These are phyloP conservation scores for Centropus bengalensis DNA, from an alignment of 2,113 vertebrate species.

Conservation along the genomic window DNA sequence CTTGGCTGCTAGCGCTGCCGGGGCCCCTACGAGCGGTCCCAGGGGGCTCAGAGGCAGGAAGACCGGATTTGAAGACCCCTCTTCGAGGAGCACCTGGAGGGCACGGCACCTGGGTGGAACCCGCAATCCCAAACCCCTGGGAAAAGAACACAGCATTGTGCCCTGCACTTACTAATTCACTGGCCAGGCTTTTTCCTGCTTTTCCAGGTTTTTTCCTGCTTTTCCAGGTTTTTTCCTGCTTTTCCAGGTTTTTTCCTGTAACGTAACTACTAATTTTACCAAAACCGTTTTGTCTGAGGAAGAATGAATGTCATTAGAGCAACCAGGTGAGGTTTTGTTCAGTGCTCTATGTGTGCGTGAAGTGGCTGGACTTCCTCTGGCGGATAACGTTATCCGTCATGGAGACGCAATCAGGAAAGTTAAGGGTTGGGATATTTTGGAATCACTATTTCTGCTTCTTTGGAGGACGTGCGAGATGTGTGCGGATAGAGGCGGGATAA, in stretches of 20 bases:
- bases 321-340: slow-evolving; percentile 49
- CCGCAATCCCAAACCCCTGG: slow-evolving; percentile 16
- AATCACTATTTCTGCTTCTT: not conserved
- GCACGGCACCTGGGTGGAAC: slow-evolving; percentile 32
- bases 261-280: slow-evolving; percentile 62
- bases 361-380: slow-evolving; percentile 31
- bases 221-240: slow-evolving; percentile 39
- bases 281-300: slow-evolving; percentile 57
- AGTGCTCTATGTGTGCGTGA: not conserved
- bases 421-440: not conserved
- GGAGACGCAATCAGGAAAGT: not conserved
- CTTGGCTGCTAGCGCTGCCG: not conserved
- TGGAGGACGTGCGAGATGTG: not conserved
- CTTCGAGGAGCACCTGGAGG: not conserved
- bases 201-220: not conserved
- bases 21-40: not conserved
- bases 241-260: not conserved
- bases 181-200: slow-evolving; percentile 41
- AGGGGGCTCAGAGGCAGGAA: not conserved
- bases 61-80: not conserved
- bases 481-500: not conserved
- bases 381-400: not conserved
- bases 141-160: slow-evolving; percentile 32
- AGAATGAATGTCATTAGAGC: slow-evolving; percentile 42
- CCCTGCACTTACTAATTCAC: not conserved